Evolutionary conservation across 2,888 invertebrate genomes (phyloP).

Genomic region (Opisthograptis luteolata): DNA sequence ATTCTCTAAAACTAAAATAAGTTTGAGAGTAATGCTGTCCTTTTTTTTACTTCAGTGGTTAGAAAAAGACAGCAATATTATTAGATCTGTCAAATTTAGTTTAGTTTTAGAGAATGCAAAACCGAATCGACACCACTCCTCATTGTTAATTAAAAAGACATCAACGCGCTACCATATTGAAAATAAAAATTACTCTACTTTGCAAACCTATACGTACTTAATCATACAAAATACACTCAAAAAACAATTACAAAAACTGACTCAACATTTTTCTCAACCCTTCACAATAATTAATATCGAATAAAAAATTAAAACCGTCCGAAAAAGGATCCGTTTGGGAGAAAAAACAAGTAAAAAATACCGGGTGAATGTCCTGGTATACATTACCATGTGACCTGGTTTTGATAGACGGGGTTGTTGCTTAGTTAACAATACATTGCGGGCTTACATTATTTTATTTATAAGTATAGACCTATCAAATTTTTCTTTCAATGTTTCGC

Average conservation of each 20-base stretch:
- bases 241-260: slow-evolving; percentile 70
- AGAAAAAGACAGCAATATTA: too few species aligned
- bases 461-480: too few species aligned
- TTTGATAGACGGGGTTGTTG: not conserved
- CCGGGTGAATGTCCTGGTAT: slow-evolving; percentile 72
- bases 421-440: slow-evolving; percentile 17
- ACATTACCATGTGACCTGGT: slow-evolving; percentile 48
- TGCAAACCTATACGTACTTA: too few species aligned
- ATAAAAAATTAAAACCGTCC: slow-evolving; percentile 62
- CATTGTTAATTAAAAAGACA: slow-evolving; percentile 11
- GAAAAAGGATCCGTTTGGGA: slow-evolving; percentile 66
- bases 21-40: too few species aligned
- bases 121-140: too few species aligned
- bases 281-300: slow-evolving; percentile 74
- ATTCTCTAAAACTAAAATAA: too few species aligned
- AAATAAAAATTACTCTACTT: slow-evolving; percentile 25
- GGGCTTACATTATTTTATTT: not conserved
- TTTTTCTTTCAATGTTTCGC: too few species aligned
- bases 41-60: too few species aligned
- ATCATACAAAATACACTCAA: not conserved
- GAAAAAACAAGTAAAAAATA: slow-evolving; percentile 57
- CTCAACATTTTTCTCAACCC: slow-evolving; percentile 64
- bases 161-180: slow-evolving; percentile 7
- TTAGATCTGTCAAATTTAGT: too few species aligned
- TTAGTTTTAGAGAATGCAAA: too few species aligned